A percentile compares a stretch with the other conserved stretches of the same genome.
Conservation (phyloP, 2,113 vertebrate genomes). For the Chloropsis cyanopogon region DNA sequence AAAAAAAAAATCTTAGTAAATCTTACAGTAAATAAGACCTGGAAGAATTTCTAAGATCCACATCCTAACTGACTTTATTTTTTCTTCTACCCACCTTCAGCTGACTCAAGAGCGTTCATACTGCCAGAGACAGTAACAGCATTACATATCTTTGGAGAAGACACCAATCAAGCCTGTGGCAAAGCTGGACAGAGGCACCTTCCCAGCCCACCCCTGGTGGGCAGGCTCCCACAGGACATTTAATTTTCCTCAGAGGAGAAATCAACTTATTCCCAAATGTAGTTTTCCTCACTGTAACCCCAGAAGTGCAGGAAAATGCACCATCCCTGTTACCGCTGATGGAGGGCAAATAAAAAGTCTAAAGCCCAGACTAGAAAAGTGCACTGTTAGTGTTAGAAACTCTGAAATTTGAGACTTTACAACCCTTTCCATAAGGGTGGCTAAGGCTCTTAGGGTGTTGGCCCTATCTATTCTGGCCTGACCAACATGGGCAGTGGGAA, state of each 20-base stretch:
- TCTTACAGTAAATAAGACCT: not conserved
- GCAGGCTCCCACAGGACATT: not conserved
- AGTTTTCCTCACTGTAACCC: not conserved
- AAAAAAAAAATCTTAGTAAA: no score
- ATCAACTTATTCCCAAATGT: not conserved
- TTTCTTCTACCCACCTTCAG: not conserved
- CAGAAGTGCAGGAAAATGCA: not conserved
- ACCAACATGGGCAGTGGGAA: accelerated
- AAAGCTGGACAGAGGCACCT: not conserved
- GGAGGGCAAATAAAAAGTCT: not conserved
- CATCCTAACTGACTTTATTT: not conserved
- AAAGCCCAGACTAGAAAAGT: not conserved
- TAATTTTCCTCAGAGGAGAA: not conserved
- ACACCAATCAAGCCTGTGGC: not conserved
- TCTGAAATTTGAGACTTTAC: not conserved
- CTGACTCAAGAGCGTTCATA: not conserved
- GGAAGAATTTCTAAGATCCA: not conserved
- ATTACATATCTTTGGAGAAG: accelerated
- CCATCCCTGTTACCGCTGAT: not conserved
- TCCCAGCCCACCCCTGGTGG: not conserved
- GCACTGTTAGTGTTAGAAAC: not conserved
- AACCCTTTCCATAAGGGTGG: not conserved
- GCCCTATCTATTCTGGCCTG: not conserved
- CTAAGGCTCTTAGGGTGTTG: not conserved
- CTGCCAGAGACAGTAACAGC: not conserved